Evolutionary conservation across 2,113 vertebrate species (phyloP), one percentile per base, ranked within the genome.

Genomic region (human): DNA sequence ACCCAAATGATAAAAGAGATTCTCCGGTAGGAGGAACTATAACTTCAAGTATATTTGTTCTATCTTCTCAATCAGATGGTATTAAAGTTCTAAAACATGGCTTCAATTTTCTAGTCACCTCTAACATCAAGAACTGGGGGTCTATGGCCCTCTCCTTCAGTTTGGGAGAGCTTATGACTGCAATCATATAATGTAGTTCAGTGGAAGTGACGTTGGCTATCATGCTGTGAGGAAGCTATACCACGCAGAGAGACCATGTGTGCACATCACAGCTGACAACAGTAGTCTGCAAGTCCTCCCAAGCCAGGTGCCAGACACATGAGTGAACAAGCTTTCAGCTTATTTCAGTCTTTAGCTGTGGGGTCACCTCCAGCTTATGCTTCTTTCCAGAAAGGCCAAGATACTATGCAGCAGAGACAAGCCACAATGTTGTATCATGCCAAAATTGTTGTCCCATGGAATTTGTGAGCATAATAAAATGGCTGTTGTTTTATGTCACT

Each of bases 241-340:
- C 8, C 61, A 43, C 0, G 0, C 9, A 12, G 25, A 40, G 4
- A 45, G 43, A 27, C 27, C 30, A 50, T 3, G 0, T 14, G 12
- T 86, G 9, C 0, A 2, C 17, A 55, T 2, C 35, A 13, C 1
- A 76, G 23, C 22, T 2, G 3, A 0, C 23, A 45, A 32, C 3
- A 14, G 3, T 3, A 52, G n/a, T 43, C 17, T 5, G 52, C 59
- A 25, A 32, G 5, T 64, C 35, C 25, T 84, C 23, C 27, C 2
- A 52, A 27, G 8, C 35, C 16, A 72, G 2, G 10, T 8, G 23
- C 27, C 66, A 68, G 40, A 52, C 3, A 25, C 0, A 1, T 14
- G 52, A 89, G 25, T 48, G 7, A 75, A 55, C 8, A 57, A 93
- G 16, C 12, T 38, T 72, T 57, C 57, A 66, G n/a, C 40, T 78